Evolutionary conservation across 2,113 vertebrate genomes (phyloP).

Genomic region (Chionomys nivalis): DNA sequence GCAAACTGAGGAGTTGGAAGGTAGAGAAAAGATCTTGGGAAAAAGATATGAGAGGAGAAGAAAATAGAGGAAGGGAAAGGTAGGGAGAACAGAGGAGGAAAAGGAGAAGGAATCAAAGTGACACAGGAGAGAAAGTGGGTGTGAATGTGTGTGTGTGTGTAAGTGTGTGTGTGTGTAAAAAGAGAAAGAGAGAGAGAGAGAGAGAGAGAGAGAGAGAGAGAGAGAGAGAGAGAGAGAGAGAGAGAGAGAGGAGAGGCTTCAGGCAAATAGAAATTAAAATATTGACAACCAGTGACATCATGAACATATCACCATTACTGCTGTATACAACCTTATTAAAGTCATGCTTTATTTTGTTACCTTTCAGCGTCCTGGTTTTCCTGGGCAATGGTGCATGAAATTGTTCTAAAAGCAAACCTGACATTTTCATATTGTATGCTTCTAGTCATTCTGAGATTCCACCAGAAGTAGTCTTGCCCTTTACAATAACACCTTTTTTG

Average conservation of each 20-base stretch:
- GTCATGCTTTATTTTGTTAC: fast-evolving
- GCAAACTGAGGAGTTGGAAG: not conserved
- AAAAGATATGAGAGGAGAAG: fast-evolving
- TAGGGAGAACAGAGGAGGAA: not conserved
- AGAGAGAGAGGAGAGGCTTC: not conserved
- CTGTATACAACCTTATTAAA: not conserved
- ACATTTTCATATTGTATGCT: not conserved
- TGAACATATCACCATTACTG: fast-evolving
- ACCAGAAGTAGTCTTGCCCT: not conserved
- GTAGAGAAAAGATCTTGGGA: fast-evolving
- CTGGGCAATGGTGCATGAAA: not conserved
- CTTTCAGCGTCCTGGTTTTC: not conserved
- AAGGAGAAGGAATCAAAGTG: too few species aligned
- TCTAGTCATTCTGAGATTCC: not conserved
- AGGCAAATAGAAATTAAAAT: not conserved
- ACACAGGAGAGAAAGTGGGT: not conserved
- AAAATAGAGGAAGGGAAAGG: not conserved
- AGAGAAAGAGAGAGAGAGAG: too few species aligned
- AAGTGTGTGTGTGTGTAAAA: too few species aligned
- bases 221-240: too few species aligned
- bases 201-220: too few species aligned
- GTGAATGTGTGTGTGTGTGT: too few species aligned
- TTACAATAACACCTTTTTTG: fast-evolving
- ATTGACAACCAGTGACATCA: not conserved
- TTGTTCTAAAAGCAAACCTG: not conserved